Percentiles rank a stretch among this genome's conserved stretches.
Evolutionary conservation across 2,888 invertebrate genomes (phyloP).

Genomic region (Plusia festucae): DNA sequence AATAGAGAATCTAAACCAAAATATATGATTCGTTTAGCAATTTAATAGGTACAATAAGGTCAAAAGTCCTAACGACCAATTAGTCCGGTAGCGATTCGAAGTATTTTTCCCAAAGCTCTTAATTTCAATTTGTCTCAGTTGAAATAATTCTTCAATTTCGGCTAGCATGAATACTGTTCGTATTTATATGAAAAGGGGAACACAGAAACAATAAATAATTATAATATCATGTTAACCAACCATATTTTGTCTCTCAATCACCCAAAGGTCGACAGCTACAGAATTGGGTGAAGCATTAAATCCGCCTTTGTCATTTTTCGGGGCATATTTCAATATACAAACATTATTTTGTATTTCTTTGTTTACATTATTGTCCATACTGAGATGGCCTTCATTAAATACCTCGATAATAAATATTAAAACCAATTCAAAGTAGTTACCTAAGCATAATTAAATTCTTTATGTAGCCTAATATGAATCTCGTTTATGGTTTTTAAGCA

Average conservation of each 20-base stretch:
- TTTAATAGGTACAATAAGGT: not conserved
- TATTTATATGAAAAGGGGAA: not conserved
- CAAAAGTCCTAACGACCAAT: not conserved
- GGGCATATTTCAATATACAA: not conserved
- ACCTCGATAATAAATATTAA: not conserved
- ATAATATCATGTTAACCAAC: slow-evolving; percentile 2
- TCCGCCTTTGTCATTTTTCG: slow-evolving; percentile 1
- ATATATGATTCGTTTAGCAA: not conserved
- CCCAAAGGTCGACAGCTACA: not conserved
- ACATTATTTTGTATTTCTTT: not conserved
- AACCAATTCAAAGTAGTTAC: not conserved
- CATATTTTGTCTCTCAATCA: slow-evolving; percentile 1
- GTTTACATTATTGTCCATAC: not conserved
- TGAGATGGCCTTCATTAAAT: not conserved
- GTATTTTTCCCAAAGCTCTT: not conserved
- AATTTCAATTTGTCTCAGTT: not conserved
- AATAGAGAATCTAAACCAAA: no score
- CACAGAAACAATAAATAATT: not conserved
- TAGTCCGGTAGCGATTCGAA: not conserved
- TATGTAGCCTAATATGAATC: no score
- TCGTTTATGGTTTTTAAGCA: no score
- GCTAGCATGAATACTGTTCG: not conserved
- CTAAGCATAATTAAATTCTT: no score
- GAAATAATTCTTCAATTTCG: not conserved
- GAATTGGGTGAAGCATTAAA: not conserved